Evolutionary conservation across 1,140 invertebrate species (phyloP).

Genomic region (Zaprionus gabonicus): DNA sequence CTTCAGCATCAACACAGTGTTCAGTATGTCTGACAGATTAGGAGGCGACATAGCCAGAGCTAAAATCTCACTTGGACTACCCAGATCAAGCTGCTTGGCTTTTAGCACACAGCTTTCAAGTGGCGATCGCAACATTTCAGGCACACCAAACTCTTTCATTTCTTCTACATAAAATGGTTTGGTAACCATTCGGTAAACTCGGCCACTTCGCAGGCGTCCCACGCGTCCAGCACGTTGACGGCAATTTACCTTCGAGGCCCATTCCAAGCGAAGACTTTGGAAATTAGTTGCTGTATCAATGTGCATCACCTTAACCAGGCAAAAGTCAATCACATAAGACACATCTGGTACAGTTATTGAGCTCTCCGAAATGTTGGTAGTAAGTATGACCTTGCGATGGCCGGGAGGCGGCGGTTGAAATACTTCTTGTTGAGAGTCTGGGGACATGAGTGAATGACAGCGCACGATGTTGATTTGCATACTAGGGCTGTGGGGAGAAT

Average conservation of each 20-base stretch:
- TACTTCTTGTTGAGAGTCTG: conserved; percentile 63
- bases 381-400: conserved; percentile 93
- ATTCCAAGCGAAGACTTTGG: conserved; percentile 90
- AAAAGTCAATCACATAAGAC: conserved; percentile 98
- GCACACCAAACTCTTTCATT: conserved; percentile 86
- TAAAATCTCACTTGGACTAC: conserved; percentile 92
- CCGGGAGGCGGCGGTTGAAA: conserved; percentile 85
- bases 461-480: conserved; percentile 64
- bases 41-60: conserved; percentile 95
- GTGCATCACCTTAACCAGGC: conserved; percentile 93
- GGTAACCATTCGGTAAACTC: conserved; percentile 94
- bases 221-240: conserved; percentile 95
- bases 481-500: conserved; percentile 12
- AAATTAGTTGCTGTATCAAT: conserved; percentile 92
- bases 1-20: conserved; percentile 93
- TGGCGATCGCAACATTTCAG: conserved; percentile 93
- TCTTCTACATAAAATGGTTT: conserved; percentile 88
- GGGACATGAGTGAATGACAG: conserved; percentile 76
- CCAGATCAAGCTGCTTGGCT: conserved; percentile 93
- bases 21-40: conserved; percentile 91
- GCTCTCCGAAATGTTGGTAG: conserved; percentile 98
- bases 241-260: conserved; percentile 96
- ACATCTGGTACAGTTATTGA: conserved; percentile 98
- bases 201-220: conserved; percentile 93
- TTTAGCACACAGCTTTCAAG: conserved; percentile 93